Conservation (phyloP, 1,140 invertebrate genomes). For the Venustaconcha ellipsiformis region DNA sequence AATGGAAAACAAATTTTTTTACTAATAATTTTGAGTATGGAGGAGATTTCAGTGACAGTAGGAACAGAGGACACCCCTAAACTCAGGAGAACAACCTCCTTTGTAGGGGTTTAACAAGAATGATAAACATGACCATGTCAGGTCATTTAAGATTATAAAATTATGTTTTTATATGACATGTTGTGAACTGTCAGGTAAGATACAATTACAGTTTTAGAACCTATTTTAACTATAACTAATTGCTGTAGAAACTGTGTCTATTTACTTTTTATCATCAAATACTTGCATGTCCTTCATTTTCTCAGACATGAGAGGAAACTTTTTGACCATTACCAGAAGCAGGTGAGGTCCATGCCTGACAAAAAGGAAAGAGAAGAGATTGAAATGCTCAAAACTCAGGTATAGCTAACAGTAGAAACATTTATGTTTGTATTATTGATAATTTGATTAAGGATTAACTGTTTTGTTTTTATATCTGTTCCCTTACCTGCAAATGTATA, state of each 20-base stretch:
- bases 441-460: too few relatives aligned
- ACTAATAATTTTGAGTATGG: too few relatives aligned
- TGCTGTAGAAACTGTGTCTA: not conserved
- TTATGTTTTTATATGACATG: not conserved
- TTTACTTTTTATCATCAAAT: too few relatives aligned
- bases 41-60: too few relatives aligned
- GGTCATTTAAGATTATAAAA: not conserved
- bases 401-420: constrained; percentile 14
- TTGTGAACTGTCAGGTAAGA: not conserved
- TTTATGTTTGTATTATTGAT: too few relatives aligned
- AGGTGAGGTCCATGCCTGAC: constrained; percentile 58
- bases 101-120: too few relatives aligned
- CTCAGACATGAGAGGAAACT: constrained; percentile 64
- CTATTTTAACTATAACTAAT: constrained; percentile 11
- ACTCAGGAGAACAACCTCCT: too few relatives aligned
- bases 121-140: not conserved
- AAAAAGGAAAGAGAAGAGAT: constrained; percentile 69
- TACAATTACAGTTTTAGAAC: not conserved
- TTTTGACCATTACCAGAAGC: constrained; percentile 69
- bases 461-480: not conserved
- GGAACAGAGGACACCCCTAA: too few relatives aligned
- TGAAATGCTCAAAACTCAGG: constrained; percentile 64
- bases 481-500: not conserved
- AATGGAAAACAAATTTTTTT: too few relatives aligned
- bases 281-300: too few relatives aligned